Evolutionary conservation across 2,113 vertebrate genomes (phyloP), one percentile per base, ranked within the genome.

Genomic region (Embiotoca jacksoni): DNA sequence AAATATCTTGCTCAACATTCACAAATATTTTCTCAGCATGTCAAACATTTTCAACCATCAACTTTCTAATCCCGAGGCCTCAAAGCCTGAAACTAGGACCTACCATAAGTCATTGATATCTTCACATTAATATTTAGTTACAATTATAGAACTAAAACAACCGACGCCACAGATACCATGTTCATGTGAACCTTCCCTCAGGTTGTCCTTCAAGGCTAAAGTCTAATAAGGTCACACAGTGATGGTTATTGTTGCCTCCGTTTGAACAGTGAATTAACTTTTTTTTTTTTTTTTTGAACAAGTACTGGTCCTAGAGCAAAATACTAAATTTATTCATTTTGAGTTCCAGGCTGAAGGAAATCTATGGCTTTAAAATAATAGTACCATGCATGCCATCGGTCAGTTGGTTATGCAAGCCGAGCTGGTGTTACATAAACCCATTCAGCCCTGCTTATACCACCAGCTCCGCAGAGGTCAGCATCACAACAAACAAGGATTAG

Each of bases 371-470:
- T 71, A 47, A 69, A 10, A 47, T 52, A 60, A 41, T 30, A 64
- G 58, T 23, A 7, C 30, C 23, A 23, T 13, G 49, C 50, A 53
- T 49, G 66, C 61, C 50, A 66, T 11, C 53, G 77, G 68, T 88
- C 69, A 74, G 52, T 30, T 58, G 59, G 49, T 86, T 88, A 75
- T 52, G 37, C 58, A 90, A 84, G 52, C 5, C n/a, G 59, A 50
- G 75, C 44, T 31, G 47, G 13, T 31, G 32, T 90, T 91, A 87
- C 5, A 35, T 90, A 90, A 90, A 63, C 3, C 4, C 46, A 35
- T 61, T 64, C 23, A 66, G 54, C 67, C 37, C 46, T 47, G 57
- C 57, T 79, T 76, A 79, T 52, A 77, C 16, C 57, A 47, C 56
- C 37, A 10, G 53, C 62, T 72, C 57, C 72, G 59, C 39, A 56